Conservation (phyloP, 1,140 invertebrate species). For the Cepaea nemoralis region DNA sequence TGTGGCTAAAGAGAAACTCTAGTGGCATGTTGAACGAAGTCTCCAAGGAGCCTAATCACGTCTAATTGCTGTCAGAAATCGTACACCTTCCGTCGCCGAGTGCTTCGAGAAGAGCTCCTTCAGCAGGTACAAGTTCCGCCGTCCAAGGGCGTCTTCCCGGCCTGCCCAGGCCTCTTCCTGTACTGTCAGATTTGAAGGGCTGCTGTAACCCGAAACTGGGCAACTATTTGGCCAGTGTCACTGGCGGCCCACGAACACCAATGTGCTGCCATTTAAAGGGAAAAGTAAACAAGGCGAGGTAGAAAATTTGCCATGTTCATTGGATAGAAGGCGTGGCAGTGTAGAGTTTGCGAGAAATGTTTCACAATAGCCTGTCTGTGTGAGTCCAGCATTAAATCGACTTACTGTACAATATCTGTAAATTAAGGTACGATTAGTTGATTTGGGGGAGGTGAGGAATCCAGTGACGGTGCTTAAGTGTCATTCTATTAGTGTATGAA, state of each 20-base stretch:
- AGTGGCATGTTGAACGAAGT: background rate
- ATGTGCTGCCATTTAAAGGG: constrained; percentile 1
- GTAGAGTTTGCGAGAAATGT: background rate
- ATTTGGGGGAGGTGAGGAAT: background rate
- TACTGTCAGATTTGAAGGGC: background rate
- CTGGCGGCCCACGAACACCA: background rate
- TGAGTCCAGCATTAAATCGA: background rate
- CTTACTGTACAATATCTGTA: constrained; percentile 1
- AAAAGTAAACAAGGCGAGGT: background rate
- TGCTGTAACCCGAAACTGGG: background rate
- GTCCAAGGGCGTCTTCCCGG: background rate
- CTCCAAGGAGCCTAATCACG: background rate
- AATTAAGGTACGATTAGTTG: background rate
- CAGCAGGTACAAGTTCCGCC: background rate
- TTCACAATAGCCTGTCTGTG: background rate
- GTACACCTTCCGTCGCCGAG: background rate
- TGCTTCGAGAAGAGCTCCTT: background rate
- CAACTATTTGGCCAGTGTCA: constrained; percentile 17
- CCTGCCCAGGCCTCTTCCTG: background rate
- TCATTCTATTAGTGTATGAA: constrained; percentile 1
- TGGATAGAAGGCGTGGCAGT: background rate
- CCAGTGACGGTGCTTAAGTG: background rate
- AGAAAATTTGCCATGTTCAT: background rate
- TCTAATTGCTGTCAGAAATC: constrained; percentile 8
- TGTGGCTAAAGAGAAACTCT: background rate